Evolutionary conservation across 1,140 invertebrate genomes (phyloP).

Genomic region (Drosophila virilis): DNA sequence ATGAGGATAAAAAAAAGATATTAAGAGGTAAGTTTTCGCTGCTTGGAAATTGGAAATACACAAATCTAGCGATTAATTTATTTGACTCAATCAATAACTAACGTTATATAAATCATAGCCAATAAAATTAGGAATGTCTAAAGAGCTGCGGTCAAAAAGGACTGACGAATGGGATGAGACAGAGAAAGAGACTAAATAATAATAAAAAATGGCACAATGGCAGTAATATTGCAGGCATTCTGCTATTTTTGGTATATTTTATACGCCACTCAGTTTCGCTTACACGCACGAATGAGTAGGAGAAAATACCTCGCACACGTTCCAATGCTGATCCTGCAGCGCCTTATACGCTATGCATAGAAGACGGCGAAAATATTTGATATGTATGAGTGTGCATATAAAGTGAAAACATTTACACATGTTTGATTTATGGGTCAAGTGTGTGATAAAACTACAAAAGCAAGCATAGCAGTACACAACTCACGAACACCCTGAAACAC

Average conservation of each 20-base stretch:
- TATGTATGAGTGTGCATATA: conserved; percentile 76
- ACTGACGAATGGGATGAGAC: conserved; percentile 51
- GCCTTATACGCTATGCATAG: conserved; percentile 50
- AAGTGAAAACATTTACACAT: conserved; percentile 82
- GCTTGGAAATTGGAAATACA: too few species aligned
- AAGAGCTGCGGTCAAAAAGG: conserved; percentile 67
- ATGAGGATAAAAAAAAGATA: too few species aligned
- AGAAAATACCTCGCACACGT: conserved; percentile 15
- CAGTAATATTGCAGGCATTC: conserved; percentile 44
- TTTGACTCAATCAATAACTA: conserved; percentile 12
- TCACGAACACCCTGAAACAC: conserved; percentile 6
- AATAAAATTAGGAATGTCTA: neutral
- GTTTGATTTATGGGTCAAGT: conserved; percentile 82
- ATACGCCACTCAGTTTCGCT: conserved; percentile 69
- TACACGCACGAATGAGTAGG: conserved; percentile 65
- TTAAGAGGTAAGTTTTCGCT: too few species aligned
- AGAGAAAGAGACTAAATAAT: conserved; percentile 1
- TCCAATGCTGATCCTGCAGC: conserved; percentile 19
- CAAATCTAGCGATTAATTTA: neutral
- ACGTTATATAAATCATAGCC: conserved; percentile 67
- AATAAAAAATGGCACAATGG: conserved; percentile 25
- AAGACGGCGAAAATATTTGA: conserved; percentile 66
- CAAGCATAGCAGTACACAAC: conserved; percentile 38
- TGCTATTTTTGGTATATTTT: conserved; percentile 80
- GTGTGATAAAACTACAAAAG: conserved; percentile 82